Base-by-base conservation (phyloP, 2,888 invertebrate species). In the Spisula solida region DNA sequence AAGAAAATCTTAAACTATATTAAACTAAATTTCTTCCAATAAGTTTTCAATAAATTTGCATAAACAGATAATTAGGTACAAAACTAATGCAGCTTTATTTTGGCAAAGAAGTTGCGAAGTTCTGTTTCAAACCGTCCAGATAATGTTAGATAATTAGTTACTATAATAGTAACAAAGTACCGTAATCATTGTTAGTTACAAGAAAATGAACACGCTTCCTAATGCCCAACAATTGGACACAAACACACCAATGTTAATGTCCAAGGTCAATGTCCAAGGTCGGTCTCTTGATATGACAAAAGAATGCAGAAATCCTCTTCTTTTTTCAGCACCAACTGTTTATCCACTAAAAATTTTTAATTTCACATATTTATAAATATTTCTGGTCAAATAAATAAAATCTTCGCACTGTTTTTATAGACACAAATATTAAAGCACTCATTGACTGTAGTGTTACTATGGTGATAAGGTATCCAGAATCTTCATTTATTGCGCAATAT, bases 401-500 rank as follows among this genome's bases (percentile, higher is more conserved):
- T 66, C 60, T 25, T 25, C 60, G 4, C n/a, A 66, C 5, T 16
- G 12, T 51, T 51, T 51, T 14, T 16, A 51, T 51, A 51, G 51
- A 10, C 51, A 51, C 51, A 41, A 51, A 66, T 66, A 25, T 66
- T 66, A 0, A 66, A 66, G 60, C 60, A 66, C 60, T 66, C 1
- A 66, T 25, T 25, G 60, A n/a, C 25, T 25, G 25, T 60, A 25
- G 10, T 25, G 25, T 66, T 10, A 10, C n/a, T n/a, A 66, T 66
- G 60, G 20, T 25, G 60, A 66, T n/a, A 66, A 4, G 6, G 25
- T 66, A 25, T 66, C 60, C 12, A 10, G 60, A 66, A 66, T 66
- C 60, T 82, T 95, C 94, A 95, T 89, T 95, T 93, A 70, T 95
- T 93, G 34, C 95, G 94, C 14, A 96, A 93, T 84, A 96, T 95